Evolutionary conservation across 2,888 invertebrate genomes (phyloP), one percentile per base, ranked within the genome.

Genomic region (Aphrophora alni): DNA sequence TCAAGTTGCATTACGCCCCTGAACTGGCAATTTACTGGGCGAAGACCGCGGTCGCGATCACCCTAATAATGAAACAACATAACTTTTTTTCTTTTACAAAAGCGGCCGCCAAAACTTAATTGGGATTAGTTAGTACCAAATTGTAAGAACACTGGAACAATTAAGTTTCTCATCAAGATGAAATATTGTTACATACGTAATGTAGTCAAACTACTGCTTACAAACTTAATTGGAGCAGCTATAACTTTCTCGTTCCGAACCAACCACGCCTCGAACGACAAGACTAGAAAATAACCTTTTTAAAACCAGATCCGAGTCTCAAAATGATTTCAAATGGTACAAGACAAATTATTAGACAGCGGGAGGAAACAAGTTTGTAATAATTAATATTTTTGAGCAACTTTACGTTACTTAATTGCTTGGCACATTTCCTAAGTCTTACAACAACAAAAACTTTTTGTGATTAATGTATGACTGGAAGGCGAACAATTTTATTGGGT

Each of bases 271-370:
- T 78, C 44, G 44, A 69, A 21, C 77, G 26, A 38, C 74, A 25
- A 74, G 38, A 27, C 38, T 25, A 74, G 74, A 38, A 74, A 25
- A 51, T 38, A 72, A 70, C 72, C 78, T 72, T 77, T 77, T 77
- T 77, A 77, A 77, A 59, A 59, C 59, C 59, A 59, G 59, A 71
- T 44, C 72, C 78, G 78, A 73, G 71, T 51, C 78, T 78, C 44
- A 78, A 78, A 72, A 78, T 78, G 71, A 78, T 78, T 78, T 78
- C 78, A 38, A 78, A 78, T 78, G 78, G 78, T 71, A 51, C 72
- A 38, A 51, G 51, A 78, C 78, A 71, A 78, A 73, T 72, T 71
- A 78, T 73, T 78, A 59, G 59, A 59, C 59, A 21, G 78, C 78
- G 71, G 77, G 44, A 72, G 28, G 77, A 72, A 51, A 71, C 77